phyloP scores from a whole-genome alignment of 2,888 invertebrate species.

The Ptilodon capucinus region DNA sequence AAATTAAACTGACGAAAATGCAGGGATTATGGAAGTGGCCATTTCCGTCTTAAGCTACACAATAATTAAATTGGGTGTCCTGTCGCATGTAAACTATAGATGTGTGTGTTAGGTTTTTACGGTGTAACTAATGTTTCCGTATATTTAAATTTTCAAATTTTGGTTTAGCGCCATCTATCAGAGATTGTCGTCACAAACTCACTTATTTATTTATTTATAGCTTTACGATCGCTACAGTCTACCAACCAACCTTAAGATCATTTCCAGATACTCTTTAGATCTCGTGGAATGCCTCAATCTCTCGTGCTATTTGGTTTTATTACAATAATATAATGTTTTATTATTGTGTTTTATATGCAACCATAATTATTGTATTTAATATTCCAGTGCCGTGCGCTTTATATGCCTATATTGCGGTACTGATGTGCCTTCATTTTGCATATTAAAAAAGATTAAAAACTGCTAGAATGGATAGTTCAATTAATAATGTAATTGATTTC shows the following conservation, averaged over 20 bases:
- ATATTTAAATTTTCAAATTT: no score
- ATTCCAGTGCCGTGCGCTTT: conserved; percentile 22
- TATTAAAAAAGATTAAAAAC: neutral
- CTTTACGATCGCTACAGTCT: no score
- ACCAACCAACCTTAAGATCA: neutral
- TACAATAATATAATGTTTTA: conserved; percentile 49
- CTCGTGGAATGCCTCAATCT: conserved; percentile 30
- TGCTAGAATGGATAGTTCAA: neutral
- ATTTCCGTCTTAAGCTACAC: no score
- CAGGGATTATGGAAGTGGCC: conserved; percentile 31
- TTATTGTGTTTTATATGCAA: conserved; percentile 33
- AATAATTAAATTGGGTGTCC: no score
- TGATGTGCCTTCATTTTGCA: conserved; percentile 1
- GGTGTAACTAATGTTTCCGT: neutral
- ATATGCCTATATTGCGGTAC: conserved; percentile 17
- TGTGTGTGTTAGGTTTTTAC: neutral
- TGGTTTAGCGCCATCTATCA: neutral
- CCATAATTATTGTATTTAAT: conserved; percentile 38
- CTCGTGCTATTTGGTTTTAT: conserved; percentile 50
- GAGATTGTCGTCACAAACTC: no score
- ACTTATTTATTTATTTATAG: no score
- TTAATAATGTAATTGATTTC: neutral
- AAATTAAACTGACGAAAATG: conserved; percentile 48
- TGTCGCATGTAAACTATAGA: neutral
- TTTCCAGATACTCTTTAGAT: conserved; percentile 21